Percentiles rank a stretch among this genome's conserved stretches.
Evolutionary conservation across 2,797 vertebrate genomes (phyloP).

Genomic region (Arremon brunneinucha): DNA sequence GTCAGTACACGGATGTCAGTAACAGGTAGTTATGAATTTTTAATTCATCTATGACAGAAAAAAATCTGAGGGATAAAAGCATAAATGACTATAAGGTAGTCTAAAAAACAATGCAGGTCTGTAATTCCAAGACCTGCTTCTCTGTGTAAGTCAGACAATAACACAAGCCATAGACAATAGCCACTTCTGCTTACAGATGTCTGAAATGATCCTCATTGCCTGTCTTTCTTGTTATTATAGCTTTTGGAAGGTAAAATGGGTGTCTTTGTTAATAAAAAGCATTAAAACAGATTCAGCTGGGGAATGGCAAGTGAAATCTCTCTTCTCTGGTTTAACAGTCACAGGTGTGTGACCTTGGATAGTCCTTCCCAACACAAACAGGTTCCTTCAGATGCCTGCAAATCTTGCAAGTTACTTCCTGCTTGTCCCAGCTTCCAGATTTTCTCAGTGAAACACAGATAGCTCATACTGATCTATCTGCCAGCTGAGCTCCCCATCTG

Average conservation of each 20-base stretch:
- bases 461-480: not conserved
- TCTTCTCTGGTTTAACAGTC: not conserved
- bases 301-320: not conserved
- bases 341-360: not conserved
- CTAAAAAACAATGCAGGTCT: not conserved
- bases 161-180: not conserved
- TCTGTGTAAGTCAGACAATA: not conserved
- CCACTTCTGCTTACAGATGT: not conserved
- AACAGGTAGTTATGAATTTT: not conserved
- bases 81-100: not conserved
- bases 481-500: not conserved
- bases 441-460: not conserved
- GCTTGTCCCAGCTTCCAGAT: not conserved
- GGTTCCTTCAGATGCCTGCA: not conserved
- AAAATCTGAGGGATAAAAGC: not conserved
- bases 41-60: not conserved
- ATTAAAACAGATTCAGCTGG: not conserved
- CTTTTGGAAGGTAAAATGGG: not conserved
- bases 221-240: not conserved
- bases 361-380: not conserved
- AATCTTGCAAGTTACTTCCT: not conserved
- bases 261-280: not conserved
- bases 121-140: not conserved
- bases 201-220: not conserved
- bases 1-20: not conserved